Conservation (phyloP, 2,888 invertebrate species). For the Drosophila incognita region DNA sequence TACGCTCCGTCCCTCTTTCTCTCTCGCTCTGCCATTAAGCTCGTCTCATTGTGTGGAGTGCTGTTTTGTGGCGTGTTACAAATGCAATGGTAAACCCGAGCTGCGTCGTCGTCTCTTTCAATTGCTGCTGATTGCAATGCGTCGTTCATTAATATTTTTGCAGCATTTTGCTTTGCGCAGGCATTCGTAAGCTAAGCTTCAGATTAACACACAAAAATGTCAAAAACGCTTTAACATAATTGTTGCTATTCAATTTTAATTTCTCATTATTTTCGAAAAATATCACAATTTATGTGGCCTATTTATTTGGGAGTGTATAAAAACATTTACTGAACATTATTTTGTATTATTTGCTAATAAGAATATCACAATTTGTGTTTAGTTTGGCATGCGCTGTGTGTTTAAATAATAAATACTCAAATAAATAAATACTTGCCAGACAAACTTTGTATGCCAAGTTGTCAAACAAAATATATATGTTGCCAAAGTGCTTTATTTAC, state of each 20-base stretch:
- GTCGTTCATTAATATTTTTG: slow-evolving; percentile 46
- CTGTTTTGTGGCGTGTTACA: slow-evolving; percentile 24
- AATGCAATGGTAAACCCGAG: slow-evolving; percentile 39
- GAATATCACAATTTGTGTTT: neutral
- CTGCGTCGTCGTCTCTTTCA: slow-evolving; percentile 29
- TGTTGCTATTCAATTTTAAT: neutral
- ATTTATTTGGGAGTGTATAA: neutral
- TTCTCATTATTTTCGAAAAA: neutral
- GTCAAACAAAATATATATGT: neutral
- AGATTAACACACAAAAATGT: slow-evolving; percentile 23
- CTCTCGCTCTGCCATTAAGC: slow-evolving; percentile 7
- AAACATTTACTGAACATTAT: neutral
- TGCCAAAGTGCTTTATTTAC: slow-evolving; percentile 5
- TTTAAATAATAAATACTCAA: neutral
- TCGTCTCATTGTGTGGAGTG: slow-evolving; percentile 51
- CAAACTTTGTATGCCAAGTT: neutral
- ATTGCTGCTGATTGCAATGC: slow-evolving; percentile 48
- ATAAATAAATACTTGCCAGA: neutral
- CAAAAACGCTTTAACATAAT: neutral
- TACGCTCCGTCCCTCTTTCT: neutral
- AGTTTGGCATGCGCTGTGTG: neutral
- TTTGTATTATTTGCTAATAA: neutral
- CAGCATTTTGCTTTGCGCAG: neutral
- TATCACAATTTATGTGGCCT: neutral
- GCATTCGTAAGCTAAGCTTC: slow-evolving; percentile 24